Evolutionary conservation across 2,797 vertebrate species (phyloP), one percentile per base, ranked within the genome.

Genomic region (Acridotheres tristis): DNA sequence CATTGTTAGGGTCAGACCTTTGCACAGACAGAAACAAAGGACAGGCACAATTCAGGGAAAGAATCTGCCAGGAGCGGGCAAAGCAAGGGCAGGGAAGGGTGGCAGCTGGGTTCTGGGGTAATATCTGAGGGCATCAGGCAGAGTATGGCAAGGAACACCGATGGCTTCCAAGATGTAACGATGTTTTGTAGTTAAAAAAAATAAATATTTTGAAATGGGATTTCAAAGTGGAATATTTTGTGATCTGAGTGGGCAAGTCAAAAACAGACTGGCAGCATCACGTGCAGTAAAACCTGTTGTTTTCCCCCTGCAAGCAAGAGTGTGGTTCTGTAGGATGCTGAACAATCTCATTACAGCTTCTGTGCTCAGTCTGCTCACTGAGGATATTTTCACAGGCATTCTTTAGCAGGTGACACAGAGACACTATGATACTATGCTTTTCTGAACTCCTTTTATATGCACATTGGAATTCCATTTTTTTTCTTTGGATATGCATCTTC

Each of bases 11-110:
- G 81, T 72, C 88, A 95, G 92, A 95, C 89, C 94, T 96, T 94
- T 94, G 82, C 87, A 74, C 94, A 90, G 88, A 92, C 32, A 95
- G 93, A 92, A 90, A 92, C 92, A 92, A 91, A 95, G 88, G 84
- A 79, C 59, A 65, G 48, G 11, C 71, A 67, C 77, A 81, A 20
- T 66, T 68, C 58, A 68, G 74, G 81, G 85, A 61, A 71, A 69
- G 73, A 65, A 75, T 80, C 75, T 55, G 19, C 62, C 73, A 80
- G 58, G 59, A 66, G n/a, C 0, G 0, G 58, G 58, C 61, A 87
- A 71, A 47, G 57, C 1, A 2, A 76, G 36, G 53, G 30, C 85
- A 91, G 47, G 32, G 62, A 38, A 29, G 9, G 0, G 1, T 23
- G 38, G 51, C 4, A 2, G 9, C 16, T 77, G 29, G 10, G 40